These are phyloP conservation scores for Phylloscopus collybita DNA, from an alignment of 2,797 vertebrate species.

Conservation along the genomic window DNA sequence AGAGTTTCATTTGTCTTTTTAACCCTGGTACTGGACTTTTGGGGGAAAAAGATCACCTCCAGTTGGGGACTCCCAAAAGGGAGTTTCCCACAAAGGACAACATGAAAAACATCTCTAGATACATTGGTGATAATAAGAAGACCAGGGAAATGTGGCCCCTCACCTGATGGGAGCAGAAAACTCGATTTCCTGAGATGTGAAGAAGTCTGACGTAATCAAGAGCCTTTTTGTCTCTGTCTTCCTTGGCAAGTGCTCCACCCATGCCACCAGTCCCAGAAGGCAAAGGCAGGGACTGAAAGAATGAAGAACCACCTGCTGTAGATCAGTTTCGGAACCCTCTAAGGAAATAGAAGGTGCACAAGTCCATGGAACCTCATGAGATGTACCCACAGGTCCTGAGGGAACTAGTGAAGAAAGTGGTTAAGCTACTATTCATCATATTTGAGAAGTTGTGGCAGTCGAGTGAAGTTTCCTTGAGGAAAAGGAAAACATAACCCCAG, in stretches of 20 bases:
- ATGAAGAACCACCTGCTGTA: background rate
- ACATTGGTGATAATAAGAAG: background rate
- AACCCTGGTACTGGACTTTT: no score
- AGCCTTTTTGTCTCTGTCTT: background rate
- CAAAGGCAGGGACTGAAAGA: background rate
- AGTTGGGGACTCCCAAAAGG: no score
- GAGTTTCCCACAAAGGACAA: no score
- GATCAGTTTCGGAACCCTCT: rapidly evolving
- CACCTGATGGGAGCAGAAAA: background rate
- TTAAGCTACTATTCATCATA: background rate
- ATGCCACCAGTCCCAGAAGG: background rate
- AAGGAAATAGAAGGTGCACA: background rate
- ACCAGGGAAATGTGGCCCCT: background rate
- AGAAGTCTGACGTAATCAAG: background rate
- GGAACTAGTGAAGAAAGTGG: background rate
- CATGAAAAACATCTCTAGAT: no score
- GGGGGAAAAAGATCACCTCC: no score
- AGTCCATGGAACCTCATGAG: background rate
- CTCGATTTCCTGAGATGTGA: no score
- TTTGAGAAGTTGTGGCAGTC: background rate
- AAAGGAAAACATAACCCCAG: background rate
- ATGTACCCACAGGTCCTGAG: background rate
- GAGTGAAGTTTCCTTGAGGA: no score
- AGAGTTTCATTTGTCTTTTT: no score
- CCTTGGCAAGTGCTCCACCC: background rate